Evolutionary conservation across 2,113 vertebrate species (phyloP).

Genomic region (Cacatua alba): DNA sequence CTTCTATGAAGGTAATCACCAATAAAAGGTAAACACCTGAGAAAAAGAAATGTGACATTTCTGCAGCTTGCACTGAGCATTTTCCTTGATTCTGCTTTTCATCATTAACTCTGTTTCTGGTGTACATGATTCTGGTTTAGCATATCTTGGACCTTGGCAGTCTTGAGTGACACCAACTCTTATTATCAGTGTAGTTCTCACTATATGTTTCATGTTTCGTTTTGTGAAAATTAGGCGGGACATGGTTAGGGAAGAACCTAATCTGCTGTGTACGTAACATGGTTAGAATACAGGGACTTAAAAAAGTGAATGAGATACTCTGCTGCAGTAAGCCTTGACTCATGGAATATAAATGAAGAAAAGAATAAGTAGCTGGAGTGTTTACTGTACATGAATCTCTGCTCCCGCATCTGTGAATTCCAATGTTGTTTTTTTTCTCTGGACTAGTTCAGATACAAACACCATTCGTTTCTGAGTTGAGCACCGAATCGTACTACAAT

Average conservation of each 20-base stretch:
- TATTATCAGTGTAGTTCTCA: neutral
- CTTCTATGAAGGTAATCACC: too few relatives aligned
- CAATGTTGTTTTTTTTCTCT: neutral
- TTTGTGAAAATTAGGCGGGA: neutral
- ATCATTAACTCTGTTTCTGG: neutral
- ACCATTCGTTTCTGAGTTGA: neutral
- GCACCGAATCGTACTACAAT: neutral
- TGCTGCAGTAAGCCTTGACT: neutral
- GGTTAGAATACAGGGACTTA: neutral
- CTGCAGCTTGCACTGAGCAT: neutral
- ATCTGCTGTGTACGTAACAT: neutral
- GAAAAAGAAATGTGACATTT: neutral
- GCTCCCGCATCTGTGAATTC: neutral
- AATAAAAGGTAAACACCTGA: neutral
- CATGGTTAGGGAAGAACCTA: neutral
- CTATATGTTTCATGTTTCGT: accelerated
- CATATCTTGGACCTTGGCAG: neutral
- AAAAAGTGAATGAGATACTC: neutral
- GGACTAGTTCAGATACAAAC: neutral
- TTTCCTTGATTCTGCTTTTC: neutral
- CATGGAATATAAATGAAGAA: neutral
- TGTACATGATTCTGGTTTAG: neutral
- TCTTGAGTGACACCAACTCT: neutral
- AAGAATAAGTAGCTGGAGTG: neutral
- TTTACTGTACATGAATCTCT: neutral